These are phyloP conservation scores for Noctua janthina DNA, from an alignment of 2,888 invertebrate species.

Conservation along the genomic window DNA sequence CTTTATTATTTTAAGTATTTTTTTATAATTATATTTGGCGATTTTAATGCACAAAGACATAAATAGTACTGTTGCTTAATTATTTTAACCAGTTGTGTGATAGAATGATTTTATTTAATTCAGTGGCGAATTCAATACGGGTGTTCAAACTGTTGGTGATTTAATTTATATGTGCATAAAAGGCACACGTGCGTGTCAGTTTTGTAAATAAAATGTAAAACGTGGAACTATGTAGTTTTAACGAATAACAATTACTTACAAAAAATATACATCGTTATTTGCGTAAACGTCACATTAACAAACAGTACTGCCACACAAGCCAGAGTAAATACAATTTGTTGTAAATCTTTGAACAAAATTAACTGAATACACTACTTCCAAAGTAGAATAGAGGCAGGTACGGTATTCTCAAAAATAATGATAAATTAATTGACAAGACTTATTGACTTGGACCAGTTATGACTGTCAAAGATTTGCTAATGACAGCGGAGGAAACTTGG, in stretches of 20 bases:
- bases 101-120: not conserved
- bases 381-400: not conserved
- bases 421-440: not conserved
- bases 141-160: not conserved
- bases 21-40: not conserved
- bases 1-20: not conserved
- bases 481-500: not conserved
- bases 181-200: not conserved
- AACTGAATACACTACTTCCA: not conserved
- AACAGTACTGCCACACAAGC: not conserved
- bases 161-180: not conserved
- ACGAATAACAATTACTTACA: not conserved
- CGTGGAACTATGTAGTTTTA: not conserved
- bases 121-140: not conserved
- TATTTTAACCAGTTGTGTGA: not conserved
- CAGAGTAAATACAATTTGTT: not conserved
- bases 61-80: not conserved
- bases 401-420: not conserved
- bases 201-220: not conserved
- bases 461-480: not conserved
- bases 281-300: not conserved
- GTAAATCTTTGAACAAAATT: not conserved
- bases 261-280: not conserved
- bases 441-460: not conserved
- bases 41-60: not conserved